Base-by-base conservation (phyloP, 1,140 invertebrate species). In the Kradibia gibbosae region DNA sequence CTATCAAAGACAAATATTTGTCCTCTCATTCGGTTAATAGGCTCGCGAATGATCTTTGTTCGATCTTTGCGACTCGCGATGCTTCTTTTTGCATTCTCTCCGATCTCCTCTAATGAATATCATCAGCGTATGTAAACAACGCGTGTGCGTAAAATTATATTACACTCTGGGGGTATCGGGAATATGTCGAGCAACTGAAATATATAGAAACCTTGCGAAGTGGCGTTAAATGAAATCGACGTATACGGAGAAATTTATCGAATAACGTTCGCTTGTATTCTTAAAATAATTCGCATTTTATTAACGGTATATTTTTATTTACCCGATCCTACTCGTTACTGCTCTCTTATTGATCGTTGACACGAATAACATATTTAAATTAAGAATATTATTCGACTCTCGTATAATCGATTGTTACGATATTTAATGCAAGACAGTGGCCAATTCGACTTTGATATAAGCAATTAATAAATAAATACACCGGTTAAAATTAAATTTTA, bases 111-210 rank as follows among this genome's bases (percentile, higher is more conserved):
- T 55, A 55, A 55, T n/a, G 10, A n/a, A 25, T n/a, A 3, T n/a
- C 22, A n/a, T n/a, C n/a, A n/a, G 25, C 1, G 4, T 3, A n/a
- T n/a, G 53, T n/a, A 55, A 55, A 55, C 8, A n/a, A 3, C 25
- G n/a, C n/a, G n/a, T n/a, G n/a, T n/a, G n/a, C 8, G 62, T 31
- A 50, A 67, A 78, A 45, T 65, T 53, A 25, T 28, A 57, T 71
- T 42, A 71, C 70, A 55, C 65, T 70, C 31, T n/a, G n/a, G n/a
- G 65, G 71, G 42, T 79, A 79, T 79, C 45, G 67, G 78, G 72
- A 79, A 79, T 11, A 3, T 72, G 67, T 79, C 67, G 50, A 28
- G 10, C 22, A 28, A 67, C 31, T 39, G 34, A 34, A 34, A 17
- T 20, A 20, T 7, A 31, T 34, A 25, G 28, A 55, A n/a, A 55